These are phyloP conservation scores for Myopa testacea DNA, from an alignment of 2,888 invertebrate genomes.

Conservation along the genomic window DNA sequence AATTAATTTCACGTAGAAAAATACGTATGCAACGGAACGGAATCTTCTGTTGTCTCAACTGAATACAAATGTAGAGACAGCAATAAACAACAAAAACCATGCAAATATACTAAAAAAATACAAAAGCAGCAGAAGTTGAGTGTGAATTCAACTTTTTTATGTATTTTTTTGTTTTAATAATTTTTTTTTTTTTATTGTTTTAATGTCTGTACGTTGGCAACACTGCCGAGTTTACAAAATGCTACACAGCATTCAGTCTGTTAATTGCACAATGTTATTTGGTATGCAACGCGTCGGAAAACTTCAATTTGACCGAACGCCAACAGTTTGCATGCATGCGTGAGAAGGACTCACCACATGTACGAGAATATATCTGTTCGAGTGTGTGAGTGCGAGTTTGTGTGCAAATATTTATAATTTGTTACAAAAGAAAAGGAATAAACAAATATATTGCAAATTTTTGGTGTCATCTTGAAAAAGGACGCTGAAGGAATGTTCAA, in stretches of 20 bases:
- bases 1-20: no score
- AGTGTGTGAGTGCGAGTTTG: neutral
- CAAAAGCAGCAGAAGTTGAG: neutral
- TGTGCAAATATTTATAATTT: neutral
- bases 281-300: constrained; percentile 6
- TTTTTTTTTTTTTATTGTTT: constrained; percentile 17
- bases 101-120: no score
- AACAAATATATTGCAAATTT: no score
- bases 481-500: no score
- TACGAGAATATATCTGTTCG: neutral
- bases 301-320: constrained; percentile 22
- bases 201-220: neutral
- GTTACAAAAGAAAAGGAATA: no score
- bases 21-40: no score
- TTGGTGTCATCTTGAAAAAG: no score
- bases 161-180: neutral
- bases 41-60: no score
- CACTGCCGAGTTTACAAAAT: neutral
- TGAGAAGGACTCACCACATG: neutral
- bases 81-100: no score
- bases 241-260: constrained; percentile 1
- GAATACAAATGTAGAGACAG: no score
- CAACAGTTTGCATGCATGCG: neutral
- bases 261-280: constrained; percentile 17
- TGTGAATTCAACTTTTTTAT: constrained; percentile 30